phyloP scores from a whole-genome alignment of 2,888 invertebrate genomes.

The Himalopsyche tibetana region DNA sequence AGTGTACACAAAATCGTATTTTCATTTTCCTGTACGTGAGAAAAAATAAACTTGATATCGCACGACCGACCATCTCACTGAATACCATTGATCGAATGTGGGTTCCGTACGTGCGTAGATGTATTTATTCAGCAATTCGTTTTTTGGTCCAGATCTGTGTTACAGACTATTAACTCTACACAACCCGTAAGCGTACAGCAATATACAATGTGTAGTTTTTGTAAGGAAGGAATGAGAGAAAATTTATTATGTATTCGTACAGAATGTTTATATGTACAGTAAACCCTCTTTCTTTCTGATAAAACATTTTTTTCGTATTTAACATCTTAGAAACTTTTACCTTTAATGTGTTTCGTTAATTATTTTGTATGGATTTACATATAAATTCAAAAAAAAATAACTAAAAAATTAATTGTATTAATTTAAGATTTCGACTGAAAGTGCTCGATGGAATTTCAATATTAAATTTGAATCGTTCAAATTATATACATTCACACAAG shows the following conservation, averaged over 20 bases:
- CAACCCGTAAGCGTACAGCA: not conserved
- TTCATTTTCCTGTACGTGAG: not conserved
- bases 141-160: conserved; percentile 31
- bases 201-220: not conserved
- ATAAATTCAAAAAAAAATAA: no score
- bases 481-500: no score
- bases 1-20: not conserved
- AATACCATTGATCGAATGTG: conserved; percentile 35
- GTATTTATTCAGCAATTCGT: conserved; percentile 1
- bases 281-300: no score
- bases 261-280: no score
- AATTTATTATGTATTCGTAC: not conserved
- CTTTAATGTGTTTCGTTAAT: no score
- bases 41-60: conserved; percentile 2
- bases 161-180: conserved; percentile 12
- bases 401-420: no score
- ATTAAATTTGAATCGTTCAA: no score
- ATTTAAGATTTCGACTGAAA: no score
- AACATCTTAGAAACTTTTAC: no score
- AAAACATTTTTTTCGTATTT: no score
- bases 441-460: no score
- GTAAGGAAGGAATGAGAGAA: not conserved
- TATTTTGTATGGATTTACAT: no score
- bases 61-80: conserved; percentile 27
- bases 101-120: conserved; percentile 32